These are phyloP conservation scores for Sebastes kiyomatsui DNA, from an alignment of 2,797 vertebrate species.

Conservation along the genomic window DNA sequence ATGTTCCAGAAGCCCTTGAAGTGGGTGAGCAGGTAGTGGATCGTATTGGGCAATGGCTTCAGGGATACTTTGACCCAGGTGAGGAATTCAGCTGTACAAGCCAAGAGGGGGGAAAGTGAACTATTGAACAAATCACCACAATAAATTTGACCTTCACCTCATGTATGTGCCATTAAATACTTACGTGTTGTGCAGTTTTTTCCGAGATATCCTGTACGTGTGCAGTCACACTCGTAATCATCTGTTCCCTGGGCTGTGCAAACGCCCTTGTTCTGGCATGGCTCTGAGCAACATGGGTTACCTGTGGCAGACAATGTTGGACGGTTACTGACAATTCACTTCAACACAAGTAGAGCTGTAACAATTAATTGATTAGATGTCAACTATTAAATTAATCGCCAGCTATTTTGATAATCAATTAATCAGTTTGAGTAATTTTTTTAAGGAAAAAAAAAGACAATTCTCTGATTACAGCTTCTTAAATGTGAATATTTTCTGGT, in stretches of 20 bases:
- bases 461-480: too few species aligned
- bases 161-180: conserved; percentile 27
- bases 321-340: not conserved
- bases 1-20: conserved; percentile 94
- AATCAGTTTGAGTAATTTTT: not conserved
- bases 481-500: too few species aligned
- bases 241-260: conserved; percentile 85
- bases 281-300: conserved; percentile 93
- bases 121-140: not conserved
- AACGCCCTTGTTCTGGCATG: conserved; percentile 93
- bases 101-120: not conserved
- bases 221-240: conserved; percentile 94
- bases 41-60: conserved; percentile 91
- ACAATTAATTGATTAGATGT: not conserved
- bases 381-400: not conserved
- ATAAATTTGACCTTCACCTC: not conserved
- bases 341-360: not conserved
- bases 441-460: not conserved
- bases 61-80: conserved; percentile 88
- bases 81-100: conserved; percentile 88
- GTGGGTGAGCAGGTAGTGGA: conserved; percentile 95
- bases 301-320: conserved; percentile 66
- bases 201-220: conserved; percentile 90
- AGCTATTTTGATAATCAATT: not conserved
- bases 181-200: conserved; percentile 93